phyloP scores from a whole-genome alignment of 1,140 invertebrate species.

The Pseudomyrmex concolor region DNA sequence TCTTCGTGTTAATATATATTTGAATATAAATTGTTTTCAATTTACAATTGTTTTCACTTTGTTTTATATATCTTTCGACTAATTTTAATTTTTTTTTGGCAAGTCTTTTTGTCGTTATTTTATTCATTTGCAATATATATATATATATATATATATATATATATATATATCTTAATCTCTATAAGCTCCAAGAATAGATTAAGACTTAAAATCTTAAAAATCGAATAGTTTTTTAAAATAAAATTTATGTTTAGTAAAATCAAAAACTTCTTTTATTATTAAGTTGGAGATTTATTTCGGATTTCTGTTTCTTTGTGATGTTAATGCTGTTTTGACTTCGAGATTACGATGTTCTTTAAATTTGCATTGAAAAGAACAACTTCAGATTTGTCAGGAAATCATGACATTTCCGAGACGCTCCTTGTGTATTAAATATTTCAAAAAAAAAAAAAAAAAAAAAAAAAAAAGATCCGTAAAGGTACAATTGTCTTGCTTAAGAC shows the following conservation, averaged over 20 bases:
- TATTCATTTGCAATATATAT: no score
- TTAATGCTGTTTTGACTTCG: neutral
- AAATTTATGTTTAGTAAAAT: neutral
- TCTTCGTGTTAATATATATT: neutral
- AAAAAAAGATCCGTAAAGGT: neutral
- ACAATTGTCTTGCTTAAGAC: neutral
- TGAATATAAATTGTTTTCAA: neutral
- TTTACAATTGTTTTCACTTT: neutral
- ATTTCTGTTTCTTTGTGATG: neutral
- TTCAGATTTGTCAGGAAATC: neutral
- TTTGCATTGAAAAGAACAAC: neutral
- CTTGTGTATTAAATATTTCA: neutral
- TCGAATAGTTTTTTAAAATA: neutral
- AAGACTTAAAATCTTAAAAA: no score
- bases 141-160: no score
- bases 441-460: neutral
- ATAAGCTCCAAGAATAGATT: no score
- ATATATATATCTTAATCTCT: no score
- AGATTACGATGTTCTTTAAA: neutral
- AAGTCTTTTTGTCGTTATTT: no score
- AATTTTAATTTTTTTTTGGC: neutral
- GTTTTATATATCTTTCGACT: neutral
- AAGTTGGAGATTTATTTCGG: no score
- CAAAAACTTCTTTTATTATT: no score
- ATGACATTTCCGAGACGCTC: constrained; percentile 3